Conservation (phyloP, 1,140 invertebrate genomes). For the Ceratina japonica region DNA sequence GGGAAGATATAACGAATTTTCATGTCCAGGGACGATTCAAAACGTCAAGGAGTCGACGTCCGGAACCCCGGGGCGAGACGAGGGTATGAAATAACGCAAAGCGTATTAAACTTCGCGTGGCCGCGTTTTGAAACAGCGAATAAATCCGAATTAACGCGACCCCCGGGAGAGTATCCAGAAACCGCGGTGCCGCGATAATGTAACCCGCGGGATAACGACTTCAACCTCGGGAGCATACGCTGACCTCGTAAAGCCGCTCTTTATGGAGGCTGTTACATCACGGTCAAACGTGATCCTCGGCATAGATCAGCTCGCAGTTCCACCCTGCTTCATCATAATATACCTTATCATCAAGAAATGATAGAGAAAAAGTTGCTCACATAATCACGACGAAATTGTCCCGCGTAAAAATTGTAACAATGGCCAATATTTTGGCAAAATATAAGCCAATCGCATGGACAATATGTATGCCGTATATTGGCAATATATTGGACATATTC, state of each 20-base stretch:
- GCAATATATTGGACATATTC: too few relatives aligned
- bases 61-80: background rate
- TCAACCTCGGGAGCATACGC: conserved; percentile 20
- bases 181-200: conserved; percentile 33
- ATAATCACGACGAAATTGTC: too few relatives aligned
- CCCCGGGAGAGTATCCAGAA: conserved; percentile 19
- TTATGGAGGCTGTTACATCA: conserved; percentile 1
- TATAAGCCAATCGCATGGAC: too few relatives aligned
- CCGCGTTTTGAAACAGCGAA: conserved; percentile 10
- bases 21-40: too few relatives aligned
- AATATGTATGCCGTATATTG: too few relatives aligned
- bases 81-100: background rate
- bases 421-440: too few relatives aligned
- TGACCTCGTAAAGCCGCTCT: conserved; percentile 29
- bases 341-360: too few relatives aligned
- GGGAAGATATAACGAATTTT: too few relatives aligned
- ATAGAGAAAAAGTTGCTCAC: background rate
- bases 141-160: conserved; percentile 43
- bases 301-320: background rate
- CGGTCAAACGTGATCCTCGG: background rate
- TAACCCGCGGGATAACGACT: conserved; percentile 26
- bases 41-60: too few relatives aligned
- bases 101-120: background rate
- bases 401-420: too few relatives aligned
- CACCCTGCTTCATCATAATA: background rate